These are phyloP conservation scores for Parasteatoda lunata DNA, from an alignment of 2,888 invertebrate species.

Conservation along the genomic window DNA sequence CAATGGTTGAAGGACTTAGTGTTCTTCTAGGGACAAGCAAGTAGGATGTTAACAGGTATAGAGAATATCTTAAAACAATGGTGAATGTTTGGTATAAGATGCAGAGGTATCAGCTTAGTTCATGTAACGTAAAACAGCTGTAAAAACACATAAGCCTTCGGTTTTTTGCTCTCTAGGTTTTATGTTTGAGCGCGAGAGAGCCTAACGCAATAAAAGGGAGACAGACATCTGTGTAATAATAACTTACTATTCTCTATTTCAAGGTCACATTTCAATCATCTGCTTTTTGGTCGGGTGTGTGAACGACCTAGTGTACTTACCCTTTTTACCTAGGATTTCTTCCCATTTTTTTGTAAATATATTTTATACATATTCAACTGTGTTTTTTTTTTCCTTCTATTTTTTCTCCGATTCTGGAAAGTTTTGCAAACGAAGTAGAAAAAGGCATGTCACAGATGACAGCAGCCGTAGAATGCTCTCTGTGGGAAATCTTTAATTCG, in stretches of 20 bases:
- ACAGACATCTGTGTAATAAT: constrained; percentile 66
- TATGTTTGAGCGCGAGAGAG: constrained; percentile 50
- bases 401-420: constrained; percentile 18
- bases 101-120: constrained; percentile 30
- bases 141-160: constrained; percentile 42
- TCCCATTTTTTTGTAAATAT: constrained; percentile 5
- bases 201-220: constrained; percentile 57
- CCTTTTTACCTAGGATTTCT: constrained; percentile 28
- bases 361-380: not conserved
- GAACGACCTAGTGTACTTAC: constrained; percentile 56
- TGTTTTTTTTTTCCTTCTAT: not conserved
- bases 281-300: constrained; percentile 27
- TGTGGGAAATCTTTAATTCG: not conserved
- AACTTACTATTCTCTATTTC: constrained; percentile 66
- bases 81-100: not conserved
- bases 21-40: too few species aligned
- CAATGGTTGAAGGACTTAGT: too few species aligned
- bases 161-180: constrained; percentile 45
- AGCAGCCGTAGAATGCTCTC: not conserved
- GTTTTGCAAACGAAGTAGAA: constrained; percentile 23
- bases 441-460: constrained; percentile 45
- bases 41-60: too few species aligned
- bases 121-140: constrained; percentile 47
- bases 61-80: not conserved
- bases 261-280: constrained; percentile 67